Conservation (phyloP, 2,797 vertebrate species). For the Tangara arthus region DNA sequence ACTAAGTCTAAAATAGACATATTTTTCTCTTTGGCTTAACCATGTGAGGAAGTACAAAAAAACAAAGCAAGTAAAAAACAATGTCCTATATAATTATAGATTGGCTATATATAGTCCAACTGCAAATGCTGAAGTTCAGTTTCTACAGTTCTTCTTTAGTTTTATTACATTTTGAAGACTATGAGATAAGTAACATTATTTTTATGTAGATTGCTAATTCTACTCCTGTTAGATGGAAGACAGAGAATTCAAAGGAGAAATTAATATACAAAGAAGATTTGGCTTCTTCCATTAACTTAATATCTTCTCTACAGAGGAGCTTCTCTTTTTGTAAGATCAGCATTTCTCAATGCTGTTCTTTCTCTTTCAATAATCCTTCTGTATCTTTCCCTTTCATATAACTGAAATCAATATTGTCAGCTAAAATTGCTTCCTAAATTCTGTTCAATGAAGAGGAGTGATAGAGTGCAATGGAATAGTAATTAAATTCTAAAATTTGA, state of each 20-base stretch:
- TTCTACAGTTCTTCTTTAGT: neutral
- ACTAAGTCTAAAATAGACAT: neutral
- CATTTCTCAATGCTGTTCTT: neutral
- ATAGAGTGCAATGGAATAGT: neutral
- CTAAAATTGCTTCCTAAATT: neutral
- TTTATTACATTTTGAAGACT: neutral
- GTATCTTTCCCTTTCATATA: neutral
- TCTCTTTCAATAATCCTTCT: neutral
- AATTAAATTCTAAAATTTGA: neutral
- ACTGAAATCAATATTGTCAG: neutral
- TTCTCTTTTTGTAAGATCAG: neutral
- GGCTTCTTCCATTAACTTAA: neutral
- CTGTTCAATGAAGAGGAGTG: neutral
- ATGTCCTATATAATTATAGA: slow-evolving; percentile 6
- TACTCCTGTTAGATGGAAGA: neutral
- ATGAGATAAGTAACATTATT: neutral
- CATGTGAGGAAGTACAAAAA: neutral
- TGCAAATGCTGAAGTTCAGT: neutral
- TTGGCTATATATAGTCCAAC: neutral
- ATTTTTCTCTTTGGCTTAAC: neutral
- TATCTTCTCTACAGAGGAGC: neutral
- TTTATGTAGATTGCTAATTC: neutral
- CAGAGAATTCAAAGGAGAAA: neutral
- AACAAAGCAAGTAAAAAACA: neutral
- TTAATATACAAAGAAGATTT: neutral